Conservation (phyloP, 2,888 invertebrate species). For the Sesia apiformis region DNA sequence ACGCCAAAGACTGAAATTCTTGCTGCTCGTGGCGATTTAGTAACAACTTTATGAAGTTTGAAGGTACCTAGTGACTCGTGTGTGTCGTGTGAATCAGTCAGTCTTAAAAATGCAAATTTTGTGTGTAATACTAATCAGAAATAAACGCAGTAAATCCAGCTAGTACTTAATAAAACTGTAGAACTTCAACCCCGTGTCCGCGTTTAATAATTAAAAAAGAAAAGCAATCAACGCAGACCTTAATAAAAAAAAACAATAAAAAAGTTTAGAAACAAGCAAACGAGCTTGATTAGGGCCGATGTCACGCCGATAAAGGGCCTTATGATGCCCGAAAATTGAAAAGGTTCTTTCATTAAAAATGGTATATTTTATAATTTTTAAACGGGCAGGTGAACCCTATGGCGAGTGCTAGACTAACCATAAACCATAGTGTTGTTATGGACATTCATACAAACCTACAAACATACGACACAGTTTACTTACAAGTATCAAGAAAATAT, state of each 20-base stretch:
- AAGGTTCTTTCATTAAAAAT: conserved; percentile 70
- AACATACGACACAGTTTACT: too few species aligned
- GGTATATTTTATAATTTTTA: conserved; percentile 70
- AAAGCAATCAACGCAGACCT: conserved; percentile 48
- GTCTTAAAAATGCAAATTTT: too few species aligned
- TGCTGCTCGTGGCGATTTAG: too few species aligned
- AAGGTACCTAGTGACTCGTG: too few species aligned
- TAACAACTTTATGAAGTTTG: too few species aligned
- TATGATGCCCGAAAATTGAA: conserved; percentile 71
- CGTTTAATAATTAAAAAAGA: conserved; percentile 48
- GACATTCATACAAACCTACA: too few species aligned
- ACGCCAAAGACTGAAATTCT: too few species aligned
- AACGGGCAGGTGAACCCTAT: conserved; percentile 62
- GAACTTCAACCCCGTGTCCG: not conserved
- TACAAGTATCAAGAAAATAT: too few species aligned
- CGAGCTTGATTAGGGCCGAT: conserved; percentile 65
- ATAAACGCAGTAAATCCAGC: too few species aligned
- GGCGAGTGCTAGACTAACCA: conserved; percentile 42
- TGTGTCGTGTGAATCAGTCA: too few species aligned
- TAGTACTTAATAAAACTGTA: too few species aligned
- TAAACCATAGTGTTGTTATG: conserved; percentile 1
- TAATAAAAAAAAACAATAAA: conserved; percentile 36
- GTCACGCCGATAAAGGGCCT: conserved; percentile 69
- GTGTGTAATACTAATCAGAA: too few species aligned
- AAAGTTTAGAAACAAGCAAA: conserved; percentile 42